These are phyloP conservation scores for Pectinophora gossypiella DNA, from an alignment of 1,140 invertebrate species.

Conservation along the genomic window DNA sequence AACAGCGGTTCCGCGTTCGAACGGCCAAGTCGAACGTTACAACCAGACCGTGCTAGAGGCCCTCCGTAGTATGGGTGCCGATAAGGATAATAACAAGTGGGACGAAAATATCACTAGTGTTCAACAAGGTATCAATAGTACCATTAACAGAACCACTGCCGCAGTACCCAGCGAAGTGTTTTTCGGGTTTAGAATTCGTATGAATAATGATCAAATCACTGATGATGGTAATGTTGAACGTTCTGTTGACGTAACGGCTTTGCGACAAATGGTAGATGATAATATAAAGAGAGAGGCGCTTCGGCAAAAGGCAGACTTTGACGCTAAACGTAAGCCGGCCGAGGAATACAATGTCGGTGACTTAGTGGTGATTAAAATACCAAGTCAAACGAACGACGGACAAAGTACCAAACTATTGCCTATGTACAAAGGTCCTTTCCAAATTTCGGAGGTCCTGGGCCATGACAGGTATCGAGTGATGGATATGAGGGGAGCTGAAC, in stretches of 20 bases:
- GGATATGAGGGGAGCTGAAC: slow-evolving; percentile 8
- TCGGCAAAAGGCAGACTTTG: slow-evolving; percentile 18
- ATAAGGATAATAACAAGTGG: slow-evolving; percentile 14
- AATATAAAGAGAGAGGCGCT: slow-evolving; percentile 18
- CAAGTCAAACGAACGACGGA: slow-evolving; percentile 23
- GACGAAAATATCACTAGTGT: slow-evolving; percentile 6
- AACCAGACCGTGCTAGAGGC: slow-evolving; percentile 29
- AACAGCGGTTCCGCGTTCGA: slow-evolving; percentile 2
- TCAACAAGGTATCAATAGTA: slow-evolving; percentile 13
- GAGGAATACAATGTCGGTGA: slow-evolving; percentile 14
- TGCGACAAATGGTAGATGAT: slow-evolving; percentile 17
- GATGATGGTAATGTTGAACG: slow-evolving; percentile 3
- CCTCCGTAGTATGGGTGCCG: slow-evolving; percentile 20
- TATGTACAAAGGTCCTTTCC: slow-evolving; percentile 14
- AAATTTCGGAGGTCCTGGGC: slow-evolving; percentile 24
- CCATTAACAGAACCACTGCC: slow-evolving; percentile 11
- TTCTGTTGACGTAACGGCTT: slow-evolving; percentile 19
- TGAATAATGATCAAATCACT: slow-evolving; percentile 11
- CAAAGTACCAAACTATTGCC: slow-evolving; percentile 17
- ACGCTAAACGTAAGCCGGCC: slow-evolving; percentile 14
- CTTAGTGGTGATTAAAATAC: slow-evolving; percentile 24
- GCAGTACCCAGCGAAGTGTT: slow-evolving; percentile 14
- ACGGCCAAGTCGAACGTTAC: slow-evolving; percentile 27
- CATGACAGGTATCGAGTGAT: slow-evolving; percentile 33
- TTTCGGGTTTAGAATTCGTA: slow-evolving; percentile 14